phyloP scores from a whole-genome alignment of 2,797 vertebrate genomes.

The Agapornis canus region DNA sequence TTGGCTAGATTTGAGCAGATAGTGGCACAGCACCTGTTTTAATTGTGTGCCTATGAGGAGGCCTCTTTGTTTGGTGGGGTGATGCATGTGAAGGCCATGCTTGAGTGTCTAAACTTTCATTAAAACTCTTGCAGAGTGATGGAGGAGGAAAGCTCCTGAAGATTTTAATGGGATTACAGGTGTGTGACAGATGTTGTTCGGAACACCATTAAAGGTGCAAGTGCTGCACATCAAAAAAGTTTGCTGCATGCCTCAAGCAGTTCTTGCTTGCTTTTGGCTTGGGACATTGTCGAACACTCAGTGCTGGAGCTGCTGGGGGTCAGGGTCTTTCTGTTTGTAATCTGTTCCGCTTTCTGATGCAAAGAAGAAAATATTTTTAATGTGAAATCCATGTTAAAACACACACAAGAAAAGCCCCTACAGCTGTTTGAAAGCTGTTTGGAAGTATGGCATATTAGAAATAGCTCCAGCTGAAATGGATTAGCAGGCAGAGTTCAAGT shows the following conservation, averaged over 20 bases:
- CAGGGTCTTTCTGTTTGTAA: background rate
- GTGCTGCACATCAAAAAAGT: rapidly evolving
- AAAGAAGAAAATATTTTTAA: slow-evolving; percentile 10
- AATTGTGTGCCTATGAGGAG: background rate
- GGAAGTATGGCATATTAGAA: slow-evolving; percentile 34
- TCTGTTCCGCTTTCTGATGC: background rate
- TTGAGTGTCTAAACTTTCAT: background rate
- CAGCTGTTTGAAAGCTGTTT: slow-evolving; percentile 59
- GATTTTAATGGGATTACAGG: background rate
- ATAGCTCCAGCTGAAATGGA: slow-evolving; percentile 62
- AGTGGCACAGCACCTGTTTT: rapidly evolving
- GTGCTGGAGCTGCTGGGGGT: background rate
- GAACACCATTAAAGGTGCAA: background rate
- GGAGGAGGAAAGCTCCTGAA: background rate
- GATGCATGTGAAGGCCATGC: rapidly evolving
- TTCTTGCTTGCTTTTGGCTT: background rate
- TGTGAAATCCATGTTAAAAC: slow-evolving; percentile 1
- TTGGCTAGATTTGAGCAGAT: background rate
- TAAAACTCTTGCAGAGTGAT: background rate
- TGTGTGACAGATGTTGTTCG: background rate
- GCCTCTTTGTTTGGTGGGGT: background rate
- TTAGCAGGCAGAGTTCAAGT: slow-evolving; percentile 62
- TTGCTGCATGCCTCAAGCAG: background rate
- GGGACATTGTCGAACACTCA: rapidly evolving
- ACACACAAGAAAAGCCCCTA: background rate